Evolutionary conservation across 2,888 invertebrate species (phyloP).

Genomic region (Rhamnusium bicolor): DNA sequence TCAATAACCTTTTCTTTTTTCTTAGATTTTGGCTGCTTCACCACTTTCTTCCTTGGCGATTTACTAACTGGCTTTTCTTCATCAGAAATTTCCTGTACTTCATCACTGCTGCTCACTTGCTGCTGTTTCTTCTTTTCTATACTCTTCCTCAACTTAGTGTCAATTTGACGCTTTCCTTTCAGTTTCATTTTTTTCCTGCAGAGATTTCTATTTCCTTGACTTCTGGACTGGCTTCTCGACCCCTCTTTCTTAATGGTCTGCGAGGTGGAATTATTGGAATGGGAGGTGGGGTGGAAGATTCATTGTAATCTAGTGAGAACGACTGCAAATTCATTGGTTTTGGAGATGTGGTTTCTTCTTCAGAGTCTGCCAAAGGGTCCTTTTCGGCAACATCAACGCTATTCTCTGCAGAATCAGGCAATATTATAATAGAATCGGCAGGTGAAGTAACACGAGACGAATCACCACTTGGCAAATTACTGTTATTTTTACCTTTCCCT

Average conservation of each 20-base stretch:
- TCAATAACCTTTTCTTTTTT: constrained; percentile 20
- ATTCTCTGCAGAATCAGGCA: constrained; percentile 45
- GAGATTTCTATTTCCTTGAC: constrained; percentile 45
- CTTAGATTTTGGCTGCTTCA: constrained; percentile 55
- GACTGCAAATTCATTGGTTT: constrained; percentile 50
- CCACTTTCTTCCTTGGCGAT: constrained; percentile 41
- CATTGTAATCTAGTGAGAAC: constrained; percentile 63
- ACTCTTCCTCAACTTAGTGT: constrained; percentile 64
- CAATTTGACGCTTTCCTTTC: constrained; percentile 63
- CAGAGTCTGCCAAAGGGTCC: constrained; percentile 67
- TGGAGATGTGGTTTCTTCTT: constrained; percentile 64
- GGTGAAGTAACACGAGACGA: constrained; percentile 43
- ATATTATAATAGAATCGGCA: constrained; percentile 44
- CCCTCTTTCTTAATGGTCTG: constrained; percentile 60
- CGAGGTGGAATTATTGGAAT: constrained; percentile 46
- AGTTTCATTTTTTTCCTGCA: constrained; percentile 57
- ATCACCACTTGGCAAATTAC: constrained; percentile 35
- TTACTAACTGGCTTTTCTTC: constrained; percentile 47
- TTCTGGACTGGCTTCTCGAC: constrained; percentile 53
- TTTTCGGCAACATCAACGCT: constrained; percentile 58
- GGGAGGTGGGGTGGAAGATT: constrained; percentile 53
- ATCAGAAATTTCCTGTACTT: constrained; percentile 64
- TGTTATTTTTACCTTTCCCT: constrained; percentile 14
- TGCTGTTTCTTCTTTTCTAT: constrained; percentile 74
- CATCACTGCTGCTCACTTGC: constrained; percentile 71